These are phyloP conservation scores for Minunthozetes semirufus DNA, from an alignment of 2,888 invertebrate species.

Conservation along the genomic window DNA sequence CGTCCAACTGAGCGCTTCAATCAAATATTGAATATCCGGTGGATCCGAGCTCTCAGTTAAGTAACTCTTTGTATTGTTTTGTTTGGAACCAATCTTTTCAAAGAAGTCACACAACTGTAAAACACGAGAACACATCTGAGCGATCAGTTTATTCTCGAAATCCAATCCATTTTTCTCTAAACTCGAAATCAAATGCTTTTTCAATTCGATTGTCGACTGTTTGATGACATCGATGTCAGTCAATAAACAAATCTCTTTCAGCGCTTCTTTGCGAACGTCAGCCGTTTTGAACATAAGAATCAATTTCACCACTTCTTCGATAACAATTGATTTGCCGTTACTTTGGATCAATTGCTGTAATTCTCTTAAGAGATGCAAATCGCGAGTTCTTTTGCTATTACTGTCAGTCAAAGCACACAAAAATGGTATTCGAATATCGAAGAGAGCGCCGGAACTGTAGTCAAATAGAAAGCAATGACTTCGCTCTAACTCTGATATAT, in stretches of 20 bases:
- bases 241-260: not conserved
- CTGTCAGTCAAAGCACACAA: constrained; percentile 66
- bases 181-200: constrained; percentile 8
- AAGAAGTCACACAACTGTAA: constrained; percentile 47
- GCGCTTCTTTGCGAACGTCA: constrained; percentile 25
- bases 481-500: constrained; percentile 38
- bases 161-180: constrained; percentile 45
- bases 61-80: not conserved
- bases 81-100: constrained; percentile 41
- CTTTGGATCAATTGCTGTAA: constrained; percentile 46
- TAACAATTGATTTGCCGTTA: not conserved
- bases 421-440: constrained; percentile 78
- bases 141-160: constrained; percentile 48
- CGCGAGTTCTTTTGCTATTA: constrained; percentile 76
- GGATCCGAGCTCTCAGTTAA: constrained; percentile 12
- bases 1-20: constrained; percentile 28
- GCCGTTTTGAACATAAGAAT: constrained; percentile 32
- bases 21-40: constrained; percentile 34
- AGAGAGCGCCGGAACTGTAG: constrained; percentile 66
- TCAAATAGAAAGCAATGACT: constrained; percentile 73
- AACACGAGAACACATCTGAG: constrained; percentile 47
- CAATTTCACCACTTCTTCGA: constrained; percentile 9
- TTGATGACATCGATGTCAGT: constrained; percentile 5
- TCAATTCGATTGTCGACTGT: not conserved
- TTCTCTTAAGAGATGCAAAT: constrained; percentile 75